Evolutionary conservation across 1,140 invertebrate species (phyloP), one percentile per base, ranked within the genome.

Genomic region (Papilio aristodemus): DNA sequence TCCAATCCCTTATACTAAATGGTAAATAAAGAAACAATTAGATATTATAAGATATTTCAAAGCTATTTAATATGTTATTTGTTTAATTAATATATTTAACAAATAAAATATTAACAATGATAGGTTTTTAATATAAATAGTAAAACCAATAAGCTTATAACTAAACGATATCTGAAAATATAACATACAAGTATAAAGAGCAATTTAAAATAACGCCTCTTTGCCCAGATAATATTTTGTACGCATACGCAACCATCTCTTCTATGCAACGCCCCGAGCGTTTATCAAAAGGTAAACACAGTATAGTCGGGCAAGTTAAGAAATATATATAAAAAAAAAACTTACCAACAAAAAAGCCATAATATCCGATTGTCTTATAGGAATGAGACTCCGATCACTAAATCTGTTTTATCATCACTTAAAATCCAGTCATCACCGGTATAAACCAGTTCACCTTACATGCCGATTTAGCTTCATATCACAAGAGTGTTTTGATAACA

Each of bases 341-440:
- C 87, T 87, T 62, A 87, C 87, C 83, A 78, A 72, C 71, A 73
- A 71, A 54, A 79, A 64, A 68, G 79, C 84, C 87, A 89, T 89
- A 66, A 71, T 81, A 75, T 75, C 79, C 77, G 70, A 73, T 79
- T 82, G 83, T 83, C 76, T 70, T 50, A 70, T 70, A 76, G 71
- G 74, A 79, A 25, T 25, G 22, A 71, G 74, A 81, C 71, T 73
- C 75, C 64, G 72, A 81, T 76, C 83, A 88, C 84, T 77, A 46
- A 77, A 76, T 86, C 78, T 85, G 74, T 78, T 79, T 80, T 78
- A 76, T 82, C 86, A 86, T 88, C 87, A 89, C 87, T 83, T 70
- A 83, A 87, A 32, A 32, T 32, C 27, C 76, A 71, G 77, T 71
- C 62, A 54, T 73, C 73, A 72, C 73, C 54, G 57, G 64, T 67